Base-by-base conservation (phyloP, 2,797 vertebrate genomes). In the Kryptopterus vitreolus region DNA sequence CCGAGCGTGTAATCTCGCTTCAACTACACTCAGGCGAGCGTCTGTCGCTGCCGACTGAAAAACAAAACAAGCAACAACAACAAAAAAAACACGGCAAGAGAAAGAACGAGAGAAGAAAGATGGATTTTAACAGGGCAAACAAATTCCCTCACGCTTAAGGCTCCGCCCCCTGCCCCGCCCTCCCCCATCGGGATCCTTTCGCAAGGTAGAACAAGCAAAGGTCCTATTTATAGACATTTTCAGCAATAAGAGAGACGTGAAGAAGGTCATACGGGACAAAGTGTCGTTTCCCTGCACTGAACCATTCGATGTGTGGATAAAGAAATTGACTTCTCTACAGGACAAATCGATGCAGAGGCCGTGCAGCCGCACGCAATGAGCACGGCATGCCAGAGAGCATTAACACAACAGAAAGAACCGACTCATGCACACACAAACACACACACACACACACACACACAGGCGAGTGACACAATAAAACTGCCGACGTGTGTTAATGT, bases 11-110 rank as follows among this genome's bases (percentile, higher is more conserved):
- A 88, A 93, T 85, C 85, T 87, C 86, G 46, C 88, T 76, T 89
- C 84, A 90, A 89, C 78, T 82, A 86, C 90, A 90, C 78, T 90
- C 88, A 89, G 87, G 89, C 89, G 83, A 46, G 71, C 82, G 85
- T 90, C 90, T 87, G 88, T 90, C 89, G 87, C 83, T 81, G 31
- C 18, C 74, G 86, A 85, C 26, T 81, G 46, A 66, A 43, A 72
- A 52, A 53, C 31, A 33, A 53, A 52, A 43, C 53, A 24, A 6
- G 26, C 1, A 50, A 43, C 7, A 43, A 43, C 10, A 9, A 43
- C 6, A 43, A 9, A 4, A 43, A 61, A 24, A 12, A 52, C 2
- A 50, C 22, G 43, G 31, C 33, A 70, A n/a, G 62, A 35, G 20
- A 78, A 9, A 85, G n/a, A n/a, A 13, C 26, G 4, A 55, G 46